Base-by-base conservation (phyloP, 2,888 invertebrate species). In the Cryptosula pallasiana region DNA sequence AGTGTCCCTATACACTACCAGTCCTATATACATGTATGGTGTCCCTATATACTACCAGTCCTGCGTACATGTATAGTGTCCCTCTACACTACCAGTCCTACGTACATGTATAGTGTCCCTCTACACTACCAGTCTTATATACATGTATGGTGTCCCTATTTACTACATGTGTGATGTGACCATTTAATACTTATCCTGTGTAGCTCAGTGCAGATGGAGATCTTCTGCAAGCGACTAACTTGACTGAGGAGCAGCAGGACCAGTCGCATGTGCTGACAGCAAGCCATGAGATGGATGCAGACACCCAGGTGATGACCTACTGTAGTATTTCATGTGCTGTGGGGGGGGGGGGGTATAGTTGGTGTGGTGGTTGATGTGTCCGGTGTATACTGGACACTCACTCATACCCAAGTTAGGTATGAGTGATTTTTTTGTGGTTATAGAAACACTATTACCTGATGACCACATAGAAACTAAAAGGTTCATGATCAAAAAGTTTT, bases 141-240 rank as follows among this genome's bases (percentile, higher is more conserved):
- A 9, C 45, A 45, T 13, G 20, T 45, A 9, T 45, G 5, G 5
- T 45, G 45, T 45, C 9, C 45, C 45, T 20, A 45, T 45, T 45
- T 45, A 9, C 20, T 45, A 20, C 45, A 9, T 45, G n/a, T 20
- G 20, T 45, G 9, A 45, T 45, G 9, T 45, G 45, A 13, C 45
- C 45, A 13, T 45, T 45, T 45, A n/a, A n/a, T n/a, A n/a, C n/a
- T 58, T 27, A 58, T 45, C 45, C 45, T 45, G 20, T 9, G 20
- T 9, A 27, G 23, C 23, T 58, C 5, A 34, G n/a, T 16, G 69
- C 29, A 9, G 70, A 45, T 27, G 29, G 29, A 16, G 77, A 75
- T 1, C 69, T 54, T 9, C 13, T 29, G n/a, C 32, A 71, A 69
- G 36, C 70, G 35, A 57, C 35, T 13, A 55, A 72, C 1, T 35